phyloP scores from a whole-genome alignment of 2,797 vertebrate genomes.

The Xiphorhynchus erythropygius region DNA sequence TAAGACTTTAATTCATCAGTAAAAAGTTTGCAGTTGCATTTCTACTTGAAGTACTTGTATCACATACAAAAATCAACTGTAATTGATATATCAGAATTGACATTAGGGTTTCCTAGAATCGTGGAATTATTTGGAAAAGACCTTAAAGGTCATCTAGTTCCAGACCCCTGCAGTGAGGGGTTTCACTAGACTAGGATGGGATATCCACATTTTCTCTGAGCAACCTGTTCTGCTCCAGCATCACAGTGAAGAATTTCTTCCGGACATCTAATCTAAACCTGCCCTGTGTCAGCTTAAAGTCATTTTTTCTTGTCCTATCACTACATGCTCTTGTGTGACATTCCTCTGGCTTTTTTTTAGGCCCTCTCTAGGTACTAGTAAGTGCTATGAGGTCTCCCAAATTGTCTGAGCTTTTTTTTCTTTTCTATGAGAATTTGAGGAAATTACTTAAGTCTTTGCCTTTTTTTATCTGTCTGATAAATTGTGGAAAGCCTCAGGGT shows the following conservation, averaged over 20 bases:
- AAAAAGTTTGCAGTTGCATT: neutral
- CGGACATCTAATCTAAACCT: neutral
- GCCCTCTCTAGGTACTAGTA: neutral
- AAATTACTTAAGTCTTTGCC: neutral
- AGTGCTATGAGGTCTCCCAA: neutral
- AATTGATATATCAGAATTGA: neutral
- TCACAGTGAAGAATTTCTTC: neutral
- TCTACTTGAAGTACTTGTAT: neutral
- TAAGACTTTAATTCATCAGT: neutral
- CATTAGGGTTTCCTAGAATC: neutral
- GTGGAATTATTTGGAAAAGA: neutral
- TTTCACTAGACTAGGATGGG: neutral
- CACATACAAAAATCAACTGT: neutral
- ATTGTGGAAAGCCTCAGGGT: neutral
- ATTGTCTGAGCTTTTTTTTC: neutral
- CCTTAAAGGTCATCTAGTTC: neutral
- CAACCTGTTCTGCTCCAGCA: neutral
- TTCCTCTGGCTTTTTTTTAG: neutral
- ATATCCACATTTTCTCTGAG: neutral
- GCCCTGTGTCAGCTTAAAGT: neutral
- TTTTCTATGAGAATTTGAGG: neutral
- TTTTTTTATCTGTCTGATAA: neutral
- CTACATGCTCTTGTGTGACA: neutral
- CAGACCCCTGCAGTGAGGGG: fast-evolving
- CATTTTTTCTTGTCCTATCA: fast-evolving